Conservation (phyloP, 2,113 vertebrate species). For the Hippocampus zosterae region DNA sequence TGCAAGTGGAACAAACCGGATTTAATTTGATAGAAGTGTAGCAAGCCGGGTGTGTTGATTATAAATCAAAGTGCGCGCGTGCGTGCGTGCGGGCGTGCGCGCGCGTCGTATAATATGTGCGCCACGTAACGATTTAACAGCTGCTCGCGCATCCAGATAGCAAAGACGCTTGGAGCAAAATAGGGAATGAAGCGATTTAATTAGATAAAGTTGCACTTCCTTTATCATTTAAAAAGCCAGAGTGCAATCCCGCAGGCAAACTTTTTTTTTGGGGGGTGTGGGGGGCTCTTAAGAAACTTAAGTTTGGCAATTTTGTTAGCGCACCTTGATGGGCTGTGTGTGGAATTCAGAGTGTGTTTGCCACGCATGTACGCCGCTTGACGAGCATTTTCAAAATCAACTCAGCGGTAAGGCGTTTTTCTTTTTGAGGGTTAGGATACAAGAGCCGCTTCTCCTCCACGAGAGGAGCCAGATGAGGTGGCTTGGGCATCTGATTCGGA, state of each 20-base stretch:
- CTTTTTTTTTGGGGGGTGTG: neutral
- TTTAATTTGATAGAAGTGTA: slow-evolving; percentile 62
- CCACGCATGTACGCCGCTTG: no score
- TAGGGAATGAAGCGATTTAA: slow-evolving; percentile 43
- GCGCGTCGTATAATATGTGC: slow-evolving; percentile 8
- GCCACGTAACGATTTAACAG: slow-evolving; percentile 45
- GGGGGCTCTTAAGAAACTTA: neutral
- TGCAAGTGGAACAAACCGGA: slow-evolving; percentile 62
- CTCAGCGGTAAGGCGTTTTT: no score
- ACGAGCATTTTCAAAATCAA: no score
- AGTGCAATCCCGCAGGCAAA: slow-evolving; percentile 17
- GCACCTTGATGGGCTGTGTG: neutral
- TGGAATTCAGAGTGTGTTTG: no score
- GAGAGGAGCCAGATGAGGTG: no score
- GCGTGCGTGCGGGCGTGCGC: neutral
- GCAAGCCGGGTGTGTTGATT: slow-evolving; percentile 57
- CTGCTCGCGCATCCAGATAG: slow-evolving; percentile 40
- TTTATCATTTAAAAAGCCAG: slow-evolving; percentile 20
- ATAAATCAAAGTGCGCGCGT: slow-evolving; percentile 48
- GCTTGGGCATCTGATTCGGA: no score
- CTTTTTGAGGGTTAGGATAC: no score
- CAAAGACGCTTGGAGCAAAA: slow-evolving; percentile 30
- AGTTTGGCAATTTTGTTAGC: neutral
- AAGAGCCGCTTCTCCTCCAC: no score
- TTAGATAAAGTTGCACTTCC: slow-evolving; percentile 43